These are phyloP conservation scores for Catharus ustulatus DNA, from an alignment of 2,797 vertebrate species.

Conservation along the genomic window DNA sequence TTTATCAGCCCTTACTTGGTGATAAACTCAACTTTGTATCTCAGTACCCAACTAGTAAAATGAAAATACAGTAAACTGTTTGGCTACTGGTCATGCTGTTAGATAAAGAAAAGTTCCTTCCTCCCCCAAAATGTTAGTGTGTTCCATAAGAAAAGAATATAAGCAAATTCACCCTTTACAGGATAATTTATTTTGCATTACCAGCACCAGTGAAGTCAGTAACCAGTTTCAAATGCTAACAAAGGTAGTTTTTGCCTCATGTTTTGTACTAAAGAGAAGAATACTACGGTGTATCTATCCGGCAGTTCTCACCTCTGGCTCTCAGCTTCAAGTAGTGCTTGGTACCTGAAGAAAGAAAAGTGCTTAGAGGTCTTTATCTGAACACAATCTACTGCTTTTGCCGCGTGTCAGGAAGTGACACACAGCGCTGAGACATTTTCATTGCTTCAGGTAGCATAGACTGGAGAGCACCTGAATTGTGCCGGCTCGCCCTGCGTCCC, in stretches of 20 bases:
- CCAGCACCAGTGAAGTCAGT: background rate
- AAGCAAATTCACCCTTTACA: background rate
- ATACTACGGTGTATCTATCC: background rate
- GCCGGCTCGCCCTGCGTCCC: background rate
- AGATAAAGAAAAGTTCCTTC: background rate
- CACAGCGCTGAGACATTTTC: background rate
- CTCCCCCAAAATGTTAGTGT: fast-evolving
- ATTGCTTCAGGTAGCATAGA: background rate
- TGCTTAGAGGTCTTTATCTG: background rate
- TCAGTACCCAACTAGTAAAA: background rate
- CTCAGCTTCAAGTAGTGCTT: background rate
- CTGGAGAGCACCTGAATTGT: background rate
- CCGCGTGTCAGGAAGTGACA: background rate
- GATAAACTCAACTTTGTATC: background rate
- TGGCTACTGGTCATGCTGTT: background rate
- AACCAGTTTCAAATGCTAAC: background rate
- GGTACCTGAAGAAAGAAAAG: background rate
- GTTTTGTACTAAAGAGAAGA: background rate
- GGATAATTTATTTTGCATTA: background rate
- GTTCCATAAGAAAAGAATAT: background rate
- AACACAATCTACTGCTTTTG: background rate
- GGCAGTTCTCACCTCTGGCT: background rate
- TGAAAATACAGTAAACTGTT: background rate
- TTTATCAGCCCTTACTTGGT: background rate
- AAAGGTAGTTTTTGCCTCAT: background rate